Evolutionary conservation across 92 coral and sea anemone species (phyloP), one percentile per base, ranked within the genome.

Genomic region (Porites rus): DNA sequence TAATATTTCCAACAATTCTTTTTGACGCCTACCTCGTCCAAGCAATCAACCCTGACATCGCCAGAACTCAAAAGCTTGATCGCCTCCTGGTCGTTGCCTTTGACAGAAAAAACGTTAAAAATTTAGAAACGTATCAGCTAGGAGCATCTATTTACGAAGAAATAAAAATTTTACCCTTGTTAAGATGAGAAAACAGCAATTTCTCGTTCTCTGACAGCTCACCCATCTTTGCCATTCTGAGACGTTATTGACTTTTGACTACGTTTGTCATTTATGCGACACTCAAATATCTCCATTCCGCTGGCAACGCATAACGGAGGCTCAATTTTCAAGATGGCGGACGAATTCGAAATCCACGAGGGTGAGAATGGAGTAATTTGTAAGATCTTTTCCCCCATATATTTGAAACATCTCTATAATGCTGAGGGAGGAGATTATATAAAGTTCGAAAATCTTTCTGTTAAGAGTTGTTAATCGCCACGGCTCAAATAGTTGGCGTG

Each of bases 271-370:
- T 83, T 46, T 83, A 72, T 73, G 87, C 80, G 14, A 9, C 79
- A 20, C 16, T 63, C 51, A 74, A 83, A 83, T n/a, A 67, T 83
- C 73, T 9, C 25, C 20, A 14, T 4, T 19, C 86, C 86, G 94
- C 91, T 89, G 88, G 67, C 2, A 69, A 63, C 7, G 3, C 11
- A 0, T 43, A 65, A 68, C 74, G 72, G 76, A 65, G 94, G 74
- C 89, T 83, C 82, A 43, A 17, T 18, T 73, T 78, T 82, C 86
- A 94, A 94, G 75, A 94, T 94, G 98, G 98, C 98, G 94, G 95
- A 90, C 80, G 74, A 83, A 59, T 8, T 74, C 52, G 74, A 65
- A 51, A 61, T 17, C 25, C 9, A 51, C 43, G 75, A 77, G 64
- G 86, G 92, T 89, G 53, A 83, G 86, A 38, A 20, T 77, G 46